A percentile compares a stretch with the other conserved stretches of the same genome.
Evolutionary conservation across 2,888 invertebrate species (phyloP).

Genomic region (Sialis lutaria): DNA sequence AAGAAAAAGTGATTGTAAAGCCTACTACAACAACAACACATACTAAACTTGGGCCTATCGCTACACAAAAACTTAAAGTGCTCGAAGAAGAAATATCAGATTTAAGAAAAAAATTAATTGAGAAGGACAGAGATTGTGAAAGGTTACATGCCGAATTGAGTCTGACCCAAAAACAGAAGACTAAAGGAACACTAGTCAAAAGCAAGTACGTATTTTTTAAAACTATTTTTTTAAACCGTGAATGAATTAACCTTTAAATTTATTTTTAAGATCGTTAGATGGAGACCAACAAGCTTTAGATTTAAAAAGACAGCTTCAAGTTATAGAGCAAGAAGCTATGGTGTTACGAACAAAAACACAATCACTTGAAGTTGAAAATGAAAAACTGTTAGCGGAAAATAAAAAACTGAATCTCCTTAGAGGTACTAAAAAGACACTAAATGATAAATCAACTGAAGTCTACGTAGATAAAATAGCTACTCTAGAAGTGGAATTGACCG

Average conservation of each 20-base stretch:
- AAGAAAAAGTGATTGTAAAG: conserved; percentile 22
- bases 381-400: conserved; percentile 55
- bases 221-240: background rate
- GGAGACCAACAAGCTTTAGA: conserved; percentile 47
- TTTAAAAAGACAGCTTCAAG: conserved; percentile 53
- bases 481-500: conserved; percentile 43
- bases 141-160: conserved; percentile 54
- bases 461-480: conserved; percentile 40
- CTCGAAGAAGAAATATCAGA: conserved; percentile 58
- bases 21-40: conserved; percentile 13
- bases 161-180: conserved; percentile 37
- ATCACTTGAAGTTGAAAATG: conserved; percentile 56
- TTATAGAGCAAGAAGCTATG: conserved; percentile 59
- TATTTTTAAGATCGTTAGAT: conserved; percentile 35
- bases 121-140: conserved; percentile 70
- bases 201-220: conserved; percentile 35
- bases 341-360: conserved; percentile 49
- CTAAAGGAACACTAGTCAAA: conserved; percentile 39
- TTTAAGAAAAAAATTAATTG: conserved; percentile 55
- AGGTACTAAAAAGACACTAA: conserved; percentile 32
- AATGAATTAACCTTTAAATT: too few species aligned
- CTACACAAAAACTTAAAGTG: conserved; percentile 48
- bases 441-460: conserved; percentile 36
- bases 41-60: conserved; percentile 30
- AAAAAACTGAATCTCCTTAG: conserved; percentile 45